Evolutionary conservation across 2,113 vertebrate genomes (phyloP).

Genomic region (Caranx ignobilis): DNA sequence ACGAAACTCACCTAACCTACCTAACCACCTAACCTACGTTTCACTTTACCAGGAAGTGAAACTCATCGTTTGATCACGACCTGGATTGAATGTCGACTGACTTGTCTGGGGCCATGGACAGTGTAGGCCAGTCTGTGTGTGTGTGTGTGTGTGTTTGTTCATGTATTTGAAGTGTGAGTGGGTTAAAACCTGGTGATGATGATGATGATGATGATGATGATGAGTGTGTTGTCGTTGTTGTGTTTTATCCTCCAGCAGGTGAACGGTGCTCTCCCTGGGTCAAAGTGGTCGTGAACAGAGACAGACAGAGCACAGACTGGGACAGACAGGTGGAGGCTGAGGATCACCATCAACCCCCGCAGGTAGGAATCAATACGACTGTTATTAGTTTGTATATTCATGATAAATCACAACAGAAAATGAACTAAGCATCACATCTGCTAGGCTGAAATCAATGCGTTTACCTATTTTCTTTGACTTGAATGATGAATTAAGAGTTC

Average conservation of each 20-base stretch:
- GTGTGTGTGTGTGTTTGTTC: neutral
- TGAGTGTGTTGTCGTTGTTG: neutral
- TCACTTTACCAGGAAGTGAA: neutral
- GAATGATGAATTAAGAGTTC: no score
- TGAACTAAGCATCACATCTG: no score
- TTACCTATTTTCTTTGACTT: no score
- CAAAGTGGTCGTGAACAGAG: constrained; percentile 29
- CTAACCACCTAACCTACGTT: neutral
- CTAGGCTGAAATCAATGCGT: no score
- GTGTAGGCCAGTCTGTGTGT: neutral
- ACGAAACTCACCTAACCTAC: neutral
- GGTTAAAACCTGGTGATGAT: constrained; percentile 53
- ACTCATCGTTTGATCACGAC: neutral
- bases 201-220: no score
- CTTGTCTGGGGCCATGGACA: constrained; percentile 68
- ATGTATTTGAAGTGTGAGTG: neutral
- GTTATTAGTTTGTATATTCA: neutral
- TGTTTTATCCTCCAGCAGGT: constrained; percentile 21
- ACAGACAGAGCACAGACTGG: constrained; percentile 29
- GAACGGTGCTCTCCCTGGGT: constrained; percentile 34
- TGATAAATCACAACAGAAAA: no score
- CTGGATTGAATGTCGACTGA: constrained; percentile 31
- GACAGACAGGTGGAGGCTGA: constrained; percentile 12
- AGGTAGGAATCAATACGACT: constrained; percentile 21
- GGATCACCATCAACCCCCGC: constrained; percentile 19